Conservation (phyloP, 2,888 invertebrate genomes). For the Oscheius sp. region DNA sequence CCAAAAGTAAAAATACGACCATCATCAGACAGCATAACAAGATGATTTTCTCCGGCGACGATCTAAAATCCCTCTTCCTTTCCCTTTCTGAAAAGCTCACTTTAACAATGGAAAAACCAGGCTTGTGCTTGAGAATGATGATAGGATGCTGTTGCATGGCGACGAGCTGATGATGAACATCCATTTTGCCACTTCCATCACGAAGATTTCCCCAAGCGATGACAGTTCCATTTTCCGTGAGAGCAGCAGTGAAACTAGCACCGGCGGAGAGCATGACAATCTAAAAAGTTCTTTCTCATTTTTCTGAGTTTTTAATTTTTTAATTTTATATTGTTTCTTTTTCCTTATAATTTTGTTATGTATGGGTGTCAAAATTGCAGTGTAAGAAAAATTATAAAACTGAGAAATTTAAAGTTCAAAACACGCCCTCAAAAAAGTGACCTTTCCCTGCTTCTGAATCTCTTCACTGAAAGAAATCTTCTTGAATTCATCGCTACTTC, state of each 20-base stretch:
- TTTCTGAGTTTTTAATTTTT: no score
- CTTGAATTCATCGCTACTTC: constrained; percentile 78
- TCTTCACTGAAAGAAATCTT: constrained; percentile 77
- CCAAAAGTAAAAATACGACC: constrained; percentile 94
- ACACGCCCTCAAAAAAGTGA: constrained; percentile 45
- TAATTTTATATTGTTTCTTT: no score
- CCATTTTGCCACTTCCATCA: constrained; percentile 66
- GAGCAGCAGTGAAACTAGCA: constrained; percentile 89
- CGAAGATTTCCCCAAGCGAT: constrained; percentile 94
- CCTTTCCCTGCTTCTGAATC: constrained; percentile 57
- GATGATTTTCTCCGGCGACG: constrained; percentile 93
- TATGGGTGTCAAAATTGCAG: no score
- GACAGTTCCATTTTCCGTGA: constrained; percentile 85
- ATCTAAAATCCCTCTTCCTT: constrained; percentile 72
- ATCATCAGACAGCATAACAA: constrained; percentile 83
- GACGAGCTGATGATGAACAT: constrained; percentile 60
- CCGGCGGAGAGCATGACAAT: constrained; percentile 84
- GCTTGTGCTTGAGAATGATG: constrained; percentile 47
- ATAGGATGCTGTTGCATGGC: constrained; percentile 64
- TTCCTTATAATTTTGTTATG: no score
- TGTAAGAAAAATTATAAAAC: no score
- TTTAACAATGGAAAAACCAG: constrained; percentile 47
- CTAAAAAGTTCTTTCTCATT: no score
- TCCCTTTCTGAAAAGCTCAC: neutral
- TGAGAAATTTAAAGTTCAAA: no score